Evolutionary conservation across 2,888 invertebrate genomes (phyloP), one percentile per base, ranked within the genome.

Genomic region (Julus scanicus): DNA sequence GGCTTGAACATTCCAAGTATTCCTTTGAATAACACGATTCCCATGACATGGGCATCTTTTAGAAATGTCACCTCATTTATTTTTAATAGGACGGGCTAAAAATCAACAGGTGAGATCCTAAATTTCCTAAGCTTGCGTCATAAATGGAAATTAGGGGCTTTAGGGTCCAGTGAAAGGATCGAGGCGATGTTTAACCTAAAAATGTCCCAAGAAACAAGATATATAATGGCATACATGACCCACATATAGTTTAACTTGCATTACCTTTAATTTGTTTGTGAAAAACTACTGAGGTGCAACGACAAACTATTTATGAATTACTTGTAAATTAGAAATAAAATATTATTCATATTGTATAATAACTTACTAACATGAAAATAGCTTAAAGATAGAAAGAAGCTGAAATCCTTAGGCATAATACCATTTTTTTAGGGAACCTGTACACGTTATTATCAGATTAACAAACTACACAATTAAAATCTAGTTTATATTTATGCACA

Each of bases 41-140:
- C 71, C 71, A 71, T 71, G 71, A 71, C 71, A 71, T 29, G 71
- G 5, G 71, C 71, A 71, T 11, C 71, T 71, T 71, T 71, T 71
- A 8, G 11, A 71, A 71, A 71, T 71, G 71, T 71, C 71, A 71
- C 71, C 71, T 71, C 71, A 71, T 71, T 71, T 71, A 11, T 29
- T 71, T 71, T 71, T 71, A 71, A 71, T 71, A 29, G 71, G 71
- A 71, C 71, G 71, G 71, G 71, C 71, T 71, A 71, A 29, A 71
- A 71, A 71, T 71, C 71, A 71, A 71, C 71, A 71, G 29, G 71
- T 71, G 20, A 71, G 71, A 71, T 71, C 29, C 71, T 71, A 71
- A 71, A 20, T 71, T 71, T 63, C 29, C 71, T 11, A 9, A 71
- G 71, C 71, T 8, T 29, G 71, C 71, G 29, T 71, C 29, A 8